A percentile compares a stretch with the other conserved stretches of the same genome.
Conservation (phyloP, 2,888 invertebrate species). For the Tipula helvola region DNA sequence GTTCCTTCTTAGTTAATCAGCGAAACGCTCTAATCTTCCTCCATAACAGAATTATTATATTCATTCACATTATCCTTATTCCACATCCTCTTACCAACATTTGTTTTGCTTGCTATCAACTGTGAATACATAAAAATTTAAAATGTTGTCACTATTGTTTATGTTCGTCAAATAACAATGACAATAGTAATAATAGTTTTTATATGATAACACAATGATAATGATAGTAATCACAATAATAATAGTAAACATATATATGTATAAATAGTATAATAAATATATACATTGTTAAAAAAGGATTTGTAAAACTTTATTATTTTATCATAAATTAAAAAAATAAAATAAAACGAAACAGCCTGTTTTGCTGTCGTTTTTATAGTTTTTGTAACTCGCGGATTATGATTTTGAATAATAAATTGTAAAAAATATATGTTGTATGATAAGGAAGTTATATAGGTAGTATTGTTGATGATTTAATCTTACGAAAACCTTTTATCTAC, state of each 20-base stretch:
- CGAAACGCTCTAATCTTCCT: neutral
- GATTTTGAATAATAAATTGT: neutral
- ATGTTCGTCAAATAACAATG: conserved; percentile 4
- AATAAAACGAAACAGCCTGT: neutral
- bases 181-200: conserved; percentile 1
- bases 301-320: neutral
- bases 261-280: neutral
- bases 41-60: neutral
- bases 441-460: neutral
- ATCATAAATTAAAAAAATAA: neutral
- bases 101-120: neutral
- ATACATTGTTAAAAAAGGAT: neutral
- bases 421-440: neutral
- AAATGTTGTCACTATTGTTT: neutral
- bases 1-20: neutral
- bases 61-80: neutral
- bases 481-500: neutral
- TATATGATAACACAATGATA: neutral
- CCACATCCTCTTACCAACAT: neutral
- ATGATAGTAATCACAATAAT: conserved; percentile 4
- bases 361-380: neutral
- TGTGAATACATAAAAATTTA: neutral
- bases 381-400: neutral
- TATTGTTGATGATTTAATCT: neutral
- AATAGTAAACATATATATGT: neutral